Evolutionary conservation across 2,797 vertebrate genomes (phyloP), one percentile per base, ranked within the genome.

Genomic region (Argyrosomus regius): DNA sequence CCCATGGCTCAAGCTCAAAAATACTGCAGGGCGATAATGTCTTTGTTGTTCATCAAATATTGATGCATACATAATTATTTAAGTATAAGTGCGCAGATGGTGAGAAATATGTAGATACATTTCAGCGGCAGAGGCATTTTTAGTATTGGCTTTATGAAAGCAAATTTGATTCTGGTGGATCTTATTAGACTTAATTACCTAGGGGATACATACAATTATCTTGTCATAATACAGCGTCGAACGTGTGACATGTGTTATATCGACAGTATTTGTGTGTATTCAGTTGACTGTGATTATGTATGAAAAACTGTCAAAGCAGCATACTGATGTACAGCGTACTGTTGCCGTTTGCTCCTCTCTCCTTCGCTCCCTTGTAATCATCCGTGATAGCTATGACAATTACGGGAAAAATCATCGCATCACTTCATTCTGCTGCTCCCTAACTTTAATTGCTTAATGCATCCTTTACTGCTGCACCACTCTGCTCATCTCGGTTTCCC

Each of bases 381-480:
- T 94, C 95, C 85, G 86, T 93, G 95, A 96, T 93, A 93, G 95
- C 94, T 79, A 89, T 94, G 94, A 96, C 96, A 97, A 97, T 96
- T 96, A 96, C 94, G 90, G 94, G 87, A 84, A 95, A 96, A 96
- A 94, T 92, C 89, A 94, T 92, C 87, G 78, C 93, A 83, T 94
- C 92, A 92, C 92, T 92, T 95, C 93, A 95, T 95, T 95, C 94
- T 89, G 86, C 84, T 91, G 92, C 94, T 95, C 91, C 88, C 73
- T 68, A 95, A 92, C 94, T 96, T 96, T 97, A 97, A 97, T 97
- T 97, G 97, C 96, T 96, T 95, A 94, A 95, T 95, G 92, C 91
- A 92, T 93, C 89, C 91, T 94, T 93, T 93, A 93, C 91, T 91
- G 86, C 84, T 81, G 59, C 86, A 83, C 66, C 3, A 24, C 80